Percentiles rank a stretch among this genome's conserved stretches.
Evolutionary conservation across 2,888 invertebrate species (phyloP).

Genomic region (Odontocerum albicorne): DNA sequence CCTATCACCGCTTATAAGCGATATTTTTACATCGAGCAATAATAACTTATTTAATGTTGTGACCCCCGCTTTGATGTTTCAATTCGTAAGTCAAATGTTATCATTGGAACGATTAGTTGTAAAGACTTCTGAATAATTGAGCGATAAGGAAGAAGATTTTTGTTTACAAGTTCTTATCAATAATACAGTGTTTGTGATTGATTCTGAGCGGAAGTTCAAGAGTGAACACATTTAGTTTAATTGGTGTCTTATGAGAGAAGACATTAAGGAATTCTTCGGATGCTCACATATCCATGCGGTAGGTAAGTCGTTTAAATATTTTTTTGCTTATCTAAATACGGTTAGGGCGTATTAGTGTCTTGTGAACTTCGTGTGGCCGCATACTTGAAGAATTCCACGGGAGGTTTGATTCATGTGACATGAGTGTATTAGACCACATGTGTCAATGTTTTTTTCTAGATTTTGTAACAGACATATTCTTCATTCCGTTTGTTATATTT

Average conservation of each 20-base stretch:
- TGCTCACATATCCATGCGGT: slow-evolving; percentile 26
- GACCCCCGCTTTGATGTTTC: slow-evolving; percentile 5
- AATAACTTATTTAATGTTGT: not conserved
- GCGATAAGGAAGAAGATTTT: too few relatives aligned
- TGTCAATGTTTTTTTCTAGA: too few relatives aligned
- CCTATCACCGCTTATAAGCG: slow-evolving; percentile 19
- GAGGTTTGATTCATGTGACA: not conserved
- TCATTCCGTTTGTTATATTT: too few relatives aligned
- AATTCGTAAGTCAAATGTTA: slow-evolving; percentile 16
- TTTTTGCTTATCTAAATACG: slow-evolving; percentile 2
- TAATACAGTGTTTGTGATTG: slow-evolving; percentile 19
- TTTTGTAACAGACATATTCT: too few relatives aligned
- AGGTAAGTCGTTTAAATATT: slow-evolving; percentile 14
- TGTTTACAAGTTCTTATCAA: slow-evolving; percentile 12
- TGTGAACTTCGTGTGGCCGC: not conserved
- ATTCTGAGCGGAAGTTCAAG: slow-evolving; percentile 1
- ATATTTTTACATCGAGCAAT: too few relatives aligned
- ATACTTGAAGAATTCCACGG: not conserved
- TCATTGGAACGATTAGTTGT: slow-evolving; percentile 13
- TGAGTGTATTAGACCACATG: too few relatives aligned
- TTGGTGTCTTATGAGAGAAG: slow-evolving; percentile 18
- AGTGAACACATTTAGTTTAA: slow-evolving; percentile 15
- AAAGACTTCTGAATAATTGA: too few relatives aligned
- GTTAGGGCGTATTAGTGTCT: not conserved
- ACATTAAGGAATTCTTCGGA: slow-evolving; percentile 23